Conservation (phyloP, 2,797 vertebrate genomes). For the Bradypus variegatus region DNA sequence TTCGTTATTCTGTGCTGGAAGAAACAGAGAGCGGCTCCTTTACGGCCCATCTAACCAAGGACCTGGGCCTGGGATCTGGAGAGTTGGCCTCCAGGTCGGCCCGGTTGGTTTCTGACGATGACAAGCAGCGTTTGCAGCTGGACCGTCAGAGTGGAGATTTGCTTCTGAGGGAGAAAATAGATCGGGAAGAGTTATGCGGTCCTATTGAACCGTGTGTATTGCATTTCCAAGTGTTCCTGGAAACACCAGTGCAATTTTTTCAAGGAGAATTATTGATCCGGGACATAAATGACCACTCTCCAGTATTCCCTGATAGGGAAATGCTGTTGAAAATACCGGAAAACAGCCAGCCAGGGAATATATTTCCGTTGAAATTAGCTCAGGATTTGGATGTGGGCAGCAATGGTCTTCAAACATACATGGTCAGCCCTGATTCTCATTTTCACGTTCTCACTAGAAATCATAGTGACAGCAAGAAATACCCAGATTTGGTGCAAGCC, state of each 20-base stretch:
- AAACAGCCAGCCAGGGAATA: constrained; percentile 63
- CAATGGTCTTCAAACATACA: constrained; percentile 59
- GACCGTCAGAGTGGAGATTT: constrained; percentile 56
- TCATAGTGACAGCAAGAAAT: constrained; percentile 56
- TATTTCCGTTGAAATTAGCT: constrained; percentile 47
- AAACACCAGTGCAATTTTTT: constrained; percentile 77
- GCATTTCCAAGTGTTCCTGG: constrained; percentile 77
- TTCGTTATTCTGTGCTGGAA: constrained; percentile 58
- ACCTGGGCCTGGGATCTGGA: constrained; percentile 44
- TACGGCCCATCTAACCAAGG: constrained; percentile 53
- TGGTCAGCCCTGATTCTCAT: constrained; percentile 44
- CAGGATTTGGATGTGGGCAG: constrained; percentile 62
- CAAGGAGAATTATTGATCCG: constrained; percentile 78
- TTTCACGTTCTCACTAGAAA: constrained; percentile 59
- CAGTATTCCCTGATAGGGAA: constrained; percentile 72
- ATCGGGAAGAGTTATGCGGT: constrained; percentile 79
- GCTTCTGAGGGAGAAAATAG: constrained; percentile 75
- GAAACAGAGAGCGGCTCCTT: constrained; percentile 55
- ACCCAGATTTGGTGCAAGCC: constrained; percentile 62
- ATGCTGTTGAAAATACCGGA: constrained; percentile 77
- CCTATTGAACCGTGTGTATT: constrained; percentile 74
- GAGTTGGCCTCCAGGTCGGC: constrained; percentile 17
- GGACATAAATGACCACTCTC: constrained; percentile 82
- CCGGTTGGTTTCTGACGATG: constrained; percentile 49
- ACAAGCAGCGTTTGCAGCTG: constrained; percentile 50